Percentiles rank a stretch among this genome's conserved stretches.
These are phyloP conservation scores for Latrodectus elegans DNA, from an alignment of 2,888 invertebrate species.

Conservation along the genomic window DNA sequence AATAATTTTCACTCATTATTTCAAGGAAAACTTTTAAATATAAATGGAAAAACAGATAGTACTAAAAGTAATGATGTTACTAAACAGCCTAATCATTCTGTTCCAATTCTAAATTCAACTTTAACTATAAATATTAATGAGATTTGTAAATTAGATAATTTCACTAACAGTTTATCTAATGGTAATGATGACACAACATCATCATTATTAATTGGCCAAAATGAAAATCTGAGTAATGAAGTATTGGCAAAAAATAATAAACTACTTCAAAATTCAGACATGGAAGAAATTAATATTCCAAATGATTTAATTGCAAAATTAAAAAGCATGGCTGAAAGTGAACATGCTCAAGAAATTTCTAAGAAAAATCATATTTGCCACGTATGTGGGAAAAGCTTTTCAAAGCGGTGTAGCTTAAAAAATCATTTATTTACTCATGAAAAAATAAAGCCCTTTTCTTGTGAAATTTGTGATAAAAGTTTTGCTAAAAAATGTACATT, in stretches of 20 bases:
- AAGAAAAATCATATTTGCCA: conserved; percentile 9
- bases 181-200: no score
- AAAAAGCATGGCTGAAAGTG: not conserved
- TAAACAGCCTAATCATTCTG: no score
- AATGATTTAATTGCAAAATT: not conserved
- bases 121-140: no score
- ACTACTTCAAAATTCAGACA: not conserved
- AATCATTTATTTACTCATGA: conserved; percentile 30
- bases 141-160: no score
- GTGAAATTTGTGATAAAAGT: conserved; percentile 12
- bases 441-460: conserved; percentile 17
- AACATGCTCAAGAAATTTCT: not conserved
- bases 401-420: conserved; percentile 4
- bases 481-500: conserved; percentile 46
- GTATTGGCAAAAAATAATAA: not conserved
- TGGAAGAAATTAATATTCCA: not conserved
- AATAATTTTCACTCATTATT: no score
- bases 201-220: no score
- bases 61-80: no score
- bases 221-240: not conserved
- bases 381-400: conserved; percentile 23
- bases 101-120: no score
- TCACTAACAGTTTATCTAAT: no score
- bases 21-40: no score
- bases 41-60: no score